Conservation (phyloP, 2,113 vertebrate genomes). For the Tachysurus vachellii region DNA sequence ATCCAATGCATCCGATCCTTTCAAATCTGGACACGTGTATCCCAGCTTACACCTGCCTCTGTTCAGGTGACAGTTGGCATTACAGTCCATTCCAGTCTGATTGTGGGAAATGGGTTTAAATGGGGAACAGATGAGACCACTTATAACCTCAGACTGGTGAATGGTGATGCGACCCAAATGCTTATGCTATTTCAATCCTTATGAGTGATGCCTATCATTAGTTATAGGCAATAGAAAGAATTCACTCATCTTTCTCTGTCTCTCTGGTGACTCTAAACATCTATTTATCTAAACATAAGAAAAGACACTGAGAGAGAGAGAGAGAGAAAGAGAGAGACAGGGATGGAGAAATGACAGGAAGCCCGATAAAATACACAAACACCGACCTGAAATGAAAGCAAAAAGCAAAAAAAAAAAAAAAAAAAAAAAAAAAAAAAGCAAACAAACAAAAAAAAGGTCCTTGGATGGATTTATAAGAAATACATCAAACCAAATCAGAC, state of each 20-base stretch:
- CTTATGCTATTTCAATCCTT: conserved; percentile 43
- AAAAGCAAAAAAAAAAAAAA: too few species aligned
- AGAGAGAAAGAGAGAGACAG: background rate
- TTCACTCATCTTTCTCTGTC: conserved; percentile 5
- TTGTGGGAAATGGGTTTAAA: conserved; percentile 46
- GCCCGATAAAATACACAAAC: conserved; percentile 46
- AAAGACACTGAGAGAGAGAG: conserved; percentile 42
- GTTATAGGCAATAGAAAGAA: conserved; percentile 19
- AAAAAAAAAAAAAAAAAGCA: too few species aligned
- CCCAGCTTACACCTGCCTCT: conserved; percentile 59
- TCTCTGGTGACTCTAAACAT: conserved; percentile 25
- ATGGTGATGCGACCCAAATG: conserved; percentile 52
- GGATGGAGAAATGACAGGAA: conserved; percentile 12
- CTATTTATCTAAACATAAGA: conserved; percentile 38
- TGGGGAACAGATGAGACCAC: conserved; percentile 46
- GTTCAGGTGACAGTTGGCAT: conserved; percentile 51
- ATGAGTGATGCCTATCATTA: conserved; percentile 26
- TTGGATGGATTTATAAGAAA: conserved; percentile 56
- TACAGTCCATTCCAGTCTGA: conserved; percentile 55
- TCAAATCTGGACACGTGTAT: conserved; percentile 49
- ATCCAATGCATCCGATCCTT: conserved; percentile 23
- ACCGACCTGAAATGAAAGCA: conserved; percentile 32
- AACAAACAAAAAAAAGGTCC: conserved; percentile 49
- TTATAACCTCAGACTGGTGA: background rate
- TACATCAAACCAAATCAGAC: conserved; percentile 56